These are phyloP conservation scores for Oryctolagus cuniculus DNA, from an alignment of 2,113 vertebrate genomes.

Conservation along the genomic window DNA sequence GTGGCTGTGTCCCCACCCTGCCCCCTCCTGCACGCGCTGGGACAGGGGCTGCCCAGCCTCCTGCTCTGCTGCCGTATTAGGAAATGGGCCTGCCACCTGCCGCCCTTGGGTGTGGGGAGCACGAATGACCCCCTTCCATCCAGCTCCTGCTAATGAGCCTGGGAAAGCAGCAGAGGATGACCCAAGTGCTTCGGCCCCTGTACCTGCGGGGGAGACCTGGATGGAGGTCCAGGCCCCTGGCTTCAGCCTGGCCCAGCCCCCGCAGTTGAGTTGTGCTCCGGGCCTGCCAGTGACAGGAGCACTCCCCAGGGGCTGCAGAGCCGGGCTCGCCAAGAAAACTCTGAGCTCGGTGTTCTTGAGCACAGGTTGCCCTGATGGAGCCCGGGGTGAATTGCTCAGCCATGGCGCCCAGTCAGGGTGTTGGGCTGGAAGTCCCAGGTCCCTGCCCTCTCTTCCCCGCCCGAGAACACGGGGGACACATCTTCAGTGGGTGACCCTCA, in stretches of 20 bases:
- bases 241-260: no score
- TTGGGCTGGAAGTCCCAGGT: background rate
- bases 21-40: background rate
- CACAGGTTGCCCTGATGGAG: background rate
- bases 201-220: no score
- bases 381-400: background rate
- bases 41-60: background rate
- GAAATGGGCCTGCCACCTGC: conserved; percentile 34
- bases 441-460: background rate
- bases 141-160: background rate
- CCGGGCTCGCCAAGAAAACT: background rate
- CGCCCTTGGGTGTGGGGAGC: background rate
- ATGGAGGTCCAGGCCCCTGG: no score
- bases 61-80: background rate
- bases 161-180: no score
- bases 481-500: background rate
- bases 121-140: background rate
- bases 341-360: background rate
- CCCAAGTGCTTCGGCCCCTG: no score
- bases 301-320: background rate
- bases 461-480: background rate
- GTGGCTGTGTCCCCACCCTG: background rate
- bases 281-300: background rate
- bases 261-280: no score
- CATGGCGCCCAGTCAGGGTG: background rate